Evolutionary conservation across 2,888 invertebrate genomes (phyloP).

Genomic region (Acronicta aceris): DNA sequence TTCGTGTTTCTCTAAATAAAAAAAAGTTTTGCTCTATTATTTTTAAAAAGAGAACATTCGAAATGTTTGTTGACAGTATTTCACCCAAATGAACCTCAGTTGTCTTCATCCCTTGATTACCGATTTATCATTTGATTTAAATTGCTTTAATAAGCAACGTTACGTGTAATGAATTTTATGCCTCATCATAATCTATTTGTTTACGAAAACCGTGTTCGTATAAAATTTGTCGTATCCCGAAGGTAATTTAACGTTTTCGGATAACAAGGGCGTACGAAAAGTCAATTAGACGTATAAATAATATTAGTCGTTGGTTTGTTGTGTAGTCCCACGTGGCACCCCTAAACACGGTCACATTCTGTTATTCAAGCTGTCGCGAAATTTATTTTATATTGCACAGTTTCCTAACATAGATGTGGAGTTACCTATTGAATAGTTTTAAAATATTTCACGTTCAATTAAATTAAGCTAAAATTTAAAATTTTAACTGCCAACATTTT

Average conservation of each 20-base stretch:
- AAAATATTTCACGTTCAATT: constrained; percentile 6
- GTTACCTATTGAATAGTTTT: too few relatives aligned
- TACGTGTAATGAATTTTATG: constrained; percentile 26
- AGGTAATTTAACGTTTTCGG: constrained; percentile 37
- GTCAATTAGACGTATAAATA: constrained; percentile 42
- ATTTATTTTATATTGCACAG: too few relatives aligned
- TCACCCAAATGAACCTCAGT: constrained; percentile 47
- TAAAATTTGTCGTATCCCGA: constrained; percentile 19
- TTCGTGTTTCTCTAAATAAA: constrained; percentile 16
- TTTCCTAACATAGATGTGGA: neutral
- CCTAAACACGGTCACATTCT: constrained; percentile 17
- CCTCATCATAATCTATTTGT: constrained; percentile 30
- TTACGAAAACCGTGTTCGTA: constrained; percentile 31
- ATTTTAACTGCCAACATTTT: constrained; percentile 1
- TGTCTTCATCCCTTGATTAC: constrained; percentile 34
- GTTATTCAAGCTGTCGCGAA: too few relatives aligned
- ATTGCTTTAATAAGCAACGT: constrained; percentile 11
- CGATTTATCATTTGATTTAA: constrained; percentile 37
- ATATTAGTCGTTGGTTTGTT: constrained; percentile 32
- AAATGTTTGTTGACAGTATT: constrained; percentile 15
- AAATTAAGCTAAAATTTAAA: constrained; percentile 21
- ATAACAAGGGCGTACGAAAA: constrained; percentile 34
- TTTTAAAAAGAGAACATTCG: constrained; percentile 26
- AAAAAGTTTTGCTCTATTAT: constrained; percentile 1
- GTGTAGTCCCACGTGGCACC: constrained; percentile 28